Conservation (phyloP, 2,797 vertebrate species). For the Tapera naevia region DNA sequence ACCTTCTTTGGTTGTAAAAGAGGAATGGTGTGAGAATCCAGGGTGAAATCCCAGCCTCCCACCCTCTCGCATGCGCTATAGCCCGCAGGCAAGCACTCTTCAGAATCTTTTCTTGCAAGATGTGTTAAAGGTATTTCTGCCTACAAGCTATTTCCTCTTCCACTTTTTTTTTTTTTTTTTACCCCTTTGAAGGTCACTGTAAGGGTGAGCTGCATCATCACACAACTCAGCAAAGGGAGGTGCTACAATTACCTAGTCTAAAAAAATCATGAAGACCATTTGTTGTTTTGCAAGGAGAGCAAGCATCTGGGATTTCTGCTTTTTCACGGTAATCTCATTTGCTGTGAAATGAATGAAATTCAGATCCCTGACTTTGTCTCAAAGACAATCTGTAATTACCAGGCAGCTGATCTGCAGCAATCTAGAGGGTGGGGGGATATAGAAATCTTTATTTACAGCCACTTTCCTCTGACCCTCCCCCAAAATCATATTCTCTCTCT, state of each 20-base stretch:
- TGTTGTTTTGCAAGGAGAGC: neutral
- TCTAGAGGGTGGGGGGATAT: neutral
- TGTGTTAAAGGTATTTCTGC: conserved; percentile 16
- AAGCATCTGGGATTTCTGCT: conserved; percentile 18
- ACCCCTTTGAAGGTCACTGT: conserved; percentile 12
- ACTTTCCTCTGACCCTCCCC: neutral
- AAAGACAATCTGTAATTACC: neutral
- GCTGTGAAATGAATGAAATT: neutral
- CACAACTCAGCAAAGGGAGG: conserved; percentile 19
- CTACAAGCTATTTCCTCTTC: conserved; percentile 26
- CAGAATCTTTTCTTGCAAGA: neutral
- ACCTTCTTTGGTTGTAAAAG: conserved; percentile 61
- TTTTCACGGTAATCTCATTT: conserved; percentile 3
- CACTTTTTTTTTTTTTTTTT: neutral
- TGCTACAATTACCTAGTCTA: conserved; percentile 12
- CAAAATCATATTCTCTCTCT: neutral
- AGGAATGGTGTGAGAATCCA: conserved; percentile 64
- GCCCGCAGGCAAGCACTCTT: neutral
- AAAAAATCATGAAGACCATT: neutral
- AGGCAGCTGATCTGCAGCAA: neutral
- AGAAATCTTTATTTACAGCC: neutral
- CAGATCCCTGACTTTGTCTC: neutral
- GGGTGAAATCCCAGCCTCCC: neutral
- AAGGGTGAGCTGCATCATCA: conserved; percentile 16
- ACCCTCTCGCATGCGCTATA: neutral